Evolutionary conservation across 1,140 invertebrate genomes (phyloP).

Genomic region (Tetragnatha versicolor): DNA sequence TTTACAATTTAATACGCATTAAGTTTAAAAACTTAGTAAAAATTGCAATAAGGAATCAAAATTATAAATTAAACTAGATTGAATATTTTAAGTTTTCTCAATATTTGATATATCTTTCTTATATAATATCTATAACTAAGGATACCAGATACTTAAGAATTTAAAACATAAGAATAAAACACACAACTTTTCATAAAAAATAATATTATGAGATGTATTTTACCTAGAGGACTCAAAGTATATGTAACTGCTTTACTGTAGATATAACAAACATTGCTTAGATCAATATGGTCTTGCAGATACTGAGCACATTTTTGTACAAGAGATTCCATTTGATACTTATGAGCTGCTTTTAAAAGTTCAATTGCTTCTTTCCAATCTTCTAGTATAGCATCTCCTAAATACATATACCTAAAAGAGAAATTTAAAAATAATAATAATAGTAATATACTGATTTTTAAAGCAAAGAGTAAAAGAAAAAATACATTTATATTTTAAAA

Average conservation of each 20-base stretch:
- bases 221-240: conserved; percentile 46
- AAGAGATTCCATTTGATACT: conserved; percentile 52
- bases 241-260: conserved; percentile 52
- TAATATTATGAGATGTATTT: not conserved
- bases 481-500: no score
- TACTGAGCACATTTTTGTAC: conserved; percentile 54
- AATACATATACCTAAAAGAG: conserved; percentile 45
- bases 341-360: conserved; percentile 49
- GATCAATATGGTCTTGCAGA: conserved; percentile 49
- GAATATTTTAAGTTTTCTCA: not conserved
- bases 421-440: not conserved
- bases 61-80: not conserved
- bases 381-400: conserved; percentile 52
- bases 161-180: not conserved
- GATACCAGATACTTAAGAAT: not conserved
- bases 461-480: not conserved
- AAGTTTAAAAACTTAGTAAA: no score
- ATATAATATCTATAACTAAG: no score
- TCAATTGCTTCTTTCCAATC: conserved; percentile 54
- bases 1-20: no score
- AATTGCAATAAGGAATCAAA: not conserved
- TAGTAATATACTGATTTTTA: not conserved
- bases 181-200: not conserved
- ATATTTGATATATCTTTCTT: no score
- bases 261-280: conserved; percentile 48